Percentiles rank a stretch among this genome's conserved stretches.
These are phyloP conservation scores for Rhabdomys pumilio DNA, from an alignment of 2,797 vertebrate genomes.

Conservation along the genomic window DNA sequence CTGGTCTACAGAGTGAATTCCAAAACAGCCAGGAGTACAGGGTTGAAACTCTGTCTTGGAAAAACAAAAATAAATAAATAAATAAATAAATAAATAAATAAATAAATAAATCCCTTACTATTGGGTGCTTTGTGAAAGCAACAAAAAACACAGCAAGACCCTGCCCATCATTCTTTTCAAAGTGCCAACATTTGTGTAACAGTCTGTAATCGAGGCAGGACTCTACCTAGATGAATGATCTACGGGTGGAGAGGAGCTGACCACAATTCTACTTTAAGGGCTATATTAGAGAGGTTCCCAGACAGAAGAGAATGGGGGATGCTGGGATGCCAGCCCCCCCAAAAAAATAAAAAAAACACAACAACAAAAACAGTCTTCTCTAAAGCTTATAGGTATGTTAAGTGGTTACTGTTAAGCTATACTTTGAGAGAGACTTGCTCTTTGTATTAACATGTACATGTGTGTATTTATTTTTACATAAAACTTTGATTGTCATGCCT, in stretches of 20 bases:
- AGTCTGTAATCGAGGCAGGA: background rate
- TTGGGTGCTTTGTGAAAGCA: background rate
- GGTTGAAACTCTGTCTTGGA: background rate
- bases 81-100: background rate
- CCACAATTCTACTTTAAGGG: background rate
- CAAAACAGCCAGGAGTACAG: background rate
- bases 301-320: background rate
- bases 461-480: background rate
- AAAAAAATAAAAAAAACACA: background rate
- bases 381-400: background rate
- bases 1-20: background rate
- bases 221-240: background rate
- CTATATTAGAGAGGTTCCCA: background rate
- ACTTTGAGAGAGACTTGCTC: background rate
- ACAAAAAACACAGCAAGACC: background rate
- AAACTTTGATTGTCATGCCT: background rate
- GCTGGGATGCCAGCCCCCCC: background rate
- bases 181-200: background rate
- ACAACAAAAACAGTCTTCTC: background rate
- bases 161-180: background rate
- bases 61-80: background rate
- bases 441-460: background rate
- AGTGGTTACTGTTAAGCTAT: background rate
- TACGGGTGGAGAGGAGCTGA: background rate
- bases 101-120: background rate